Evolutionary conservation across 2,888 invertebrate species (phyloP).

Genomic region (Heliconius cydno): DNA sequence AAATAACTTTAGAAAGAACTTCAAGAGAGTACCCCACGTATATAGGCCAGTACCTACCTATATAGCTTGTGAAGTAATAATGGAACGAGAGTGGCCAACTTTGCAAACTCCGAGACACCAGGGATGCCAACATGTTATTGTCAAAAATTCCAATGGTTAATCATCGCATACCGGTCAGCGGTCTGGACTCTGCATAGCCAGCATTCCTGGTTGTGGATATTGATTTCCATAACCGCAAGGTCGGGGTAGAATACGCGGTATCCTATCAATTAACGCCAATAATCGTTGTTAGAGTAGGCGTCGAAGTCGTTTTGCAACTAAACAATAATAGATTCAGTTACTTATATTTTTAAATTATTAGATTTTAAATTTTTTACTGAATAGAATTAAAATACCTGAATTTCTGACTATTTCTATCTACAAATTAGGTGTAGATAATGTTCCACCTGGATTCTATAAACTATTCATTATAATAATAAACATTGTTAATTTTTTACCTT

Average conservation of each 20-base stretch:
- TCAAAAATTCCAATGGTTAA: conserved; percentile 40
- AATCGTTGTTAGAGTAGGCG: background rate
- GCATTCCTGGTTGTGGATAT: conserved; percentile 24
- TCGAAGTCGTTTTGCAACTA: background rate
- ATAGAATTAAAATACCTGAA: fast-evolving
- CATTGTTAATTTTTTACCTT: too few species aligned
- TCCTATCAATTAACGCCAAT: background rate
- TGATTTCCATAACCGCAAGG: conserved; percentile 15
- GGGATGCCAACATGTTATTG: conserved; percentile 27
- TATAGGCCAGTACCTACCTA: background rate
- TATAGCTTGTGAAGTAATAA: conserved; percentile 15
- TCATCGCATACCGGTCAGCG: conserved; percentile 36
- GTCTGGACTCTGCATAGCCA: conserved; percentile 13
- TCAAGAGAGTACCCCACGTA: background rate
- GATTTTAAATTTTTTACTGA: too few species aligned
- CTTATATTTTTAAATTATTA: too few species aligned
- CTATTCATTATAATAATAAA: too few species aligned
- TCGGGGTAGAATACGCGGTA: conserved; percentile 1
- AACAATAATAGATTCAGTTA: too few species aligned
- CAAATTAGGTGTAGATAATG: too few species aligned
- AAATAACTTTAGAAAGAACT: conserved; percentile 10
- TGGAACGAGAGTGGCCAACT: conserved; percentile 1
- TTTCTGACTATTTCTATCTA: too few species aligned
- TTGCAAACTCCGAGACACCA: conserved; percentile 13
- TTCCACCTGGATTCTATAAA: too few species aligned